Percentiles rank a stretch among this genome's conserved stretches.
Conservation (phyloP, 2,797 vertebrate genomes). For the Myotis planiceps region DNA sequence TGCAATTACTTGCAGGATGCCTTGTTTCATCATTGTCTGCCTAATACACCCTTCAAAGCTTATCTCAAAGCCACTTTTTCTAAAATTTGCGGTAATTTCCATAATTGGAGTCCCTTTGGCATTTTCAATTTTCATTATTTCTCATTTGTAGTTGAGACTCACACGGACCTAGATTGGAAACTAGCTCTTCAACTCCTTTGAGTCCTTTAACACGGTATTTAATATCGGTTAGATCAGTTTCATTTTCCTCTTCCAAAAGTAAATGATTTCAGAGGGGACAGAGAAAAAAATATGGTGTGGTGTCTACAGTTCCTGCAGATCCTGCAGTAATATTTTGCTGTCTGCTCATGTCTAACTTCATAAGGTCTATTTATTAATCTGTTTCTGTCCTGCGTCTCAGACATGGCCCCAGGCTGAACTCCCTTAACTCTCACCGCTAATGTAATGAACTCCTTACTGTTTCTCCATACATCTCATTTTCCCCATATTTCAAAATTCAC, state of each 20-base stretch:
- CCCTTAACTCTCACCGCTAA: not conserved
- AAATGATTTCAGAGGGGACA: slow-evolving; percentile 19
- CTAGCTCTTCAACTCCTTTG: not conserved
- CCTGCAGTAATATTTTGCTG: not conserved
- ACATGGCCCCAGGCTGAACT: not conserved
- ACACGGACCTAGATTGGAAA: not conserved
- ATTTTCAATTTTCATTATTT: slow-evolving; percentile 30
- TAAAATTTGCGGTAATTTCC: not conserved
- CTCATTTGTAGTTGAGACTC: not conserved
- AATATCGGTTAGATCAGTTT: not conserved
- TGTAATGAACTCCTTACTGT: not conserved
- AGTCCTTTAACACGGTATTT: not conserved
- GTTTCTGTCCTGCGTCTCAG: not conserved
- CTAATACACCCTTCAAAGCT: not conserved
- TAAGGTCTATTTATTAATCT: not conserved
- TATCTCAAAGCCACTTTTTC: not conserved
- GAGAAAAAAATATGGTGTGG: not conserved
- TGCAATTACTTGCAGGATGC: not conserved
- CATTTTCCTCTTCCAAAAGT: not conserved
- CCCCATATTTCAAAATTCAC: not conserved
- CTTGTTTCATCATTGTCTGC: not conserved
- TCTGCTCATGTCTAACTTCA: slow-evolving; percentile 4
- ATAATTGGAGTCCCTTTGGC: not conserved
- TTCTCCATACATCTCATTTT: not conserved
- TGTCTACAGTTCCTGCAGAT: not conserved